Evolutionary conservation across 1,140 invertebrate species (phyloP).

Genomic region (Drosophila eugracilis): DNA sequence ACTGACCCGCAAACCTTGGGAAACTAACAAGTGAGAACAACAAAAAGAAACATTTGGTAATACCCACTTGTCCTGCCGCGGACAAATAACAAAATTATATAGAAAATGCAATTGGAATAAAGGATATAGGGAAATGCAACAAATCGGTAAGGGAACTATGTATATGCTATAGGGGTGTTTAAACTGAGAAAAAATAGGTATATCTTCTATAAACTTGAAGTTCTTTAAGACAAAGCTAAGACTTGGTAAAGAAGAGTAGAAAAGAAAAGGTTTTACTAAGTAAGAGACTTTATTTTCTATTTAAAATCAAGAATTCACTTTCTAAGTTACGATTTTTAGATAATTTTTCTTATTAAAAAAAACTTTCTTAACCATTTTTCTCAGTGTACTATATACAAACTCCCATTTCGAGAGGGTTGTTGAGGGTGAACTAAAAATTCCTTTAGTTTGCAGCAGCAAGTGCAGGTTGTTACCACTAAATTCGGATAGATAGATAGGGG

Average conservation of each 20-base stretch:
- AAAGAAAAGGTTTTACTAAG: no score
- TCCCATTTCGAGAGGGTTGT: conserved; percentile 7
- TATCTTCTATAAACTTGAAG: background rate
- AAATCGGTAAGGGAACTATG: conserved; percentile 23
- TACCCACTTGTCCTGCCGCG: conserved; percentile 64
- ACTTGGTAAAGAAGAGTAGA: background rate
- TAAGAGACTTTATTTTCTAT: no score
- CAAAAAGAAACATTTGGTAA: conserved; percentile 32
- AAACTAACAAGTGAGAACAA: conserved; percentile 28
- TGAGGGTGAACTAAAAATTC: conserved; percentile 44
- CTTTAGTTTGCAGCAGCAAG: conserved; percentile 47
- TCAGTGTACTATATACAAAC: conserved; percentile 6
- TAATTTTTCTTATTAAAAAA: background rate
- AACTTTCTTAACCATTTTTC: no score
- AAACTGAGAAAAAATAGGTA: background rate
- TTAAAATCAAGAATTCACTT: background rate
- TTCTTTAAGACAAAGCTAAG: no score
- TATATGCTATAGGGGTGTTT: conserved; percentile 22
- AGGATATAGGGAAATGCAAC: conserved; percentile 42
- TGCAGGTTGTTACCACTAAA: conserved; percentile 7
- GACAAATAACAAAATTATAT: conserved; percentile 76
- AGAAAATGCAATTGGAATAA: conserved; percentile 64
- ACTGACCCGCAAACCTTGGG: conserved; percentile 54
- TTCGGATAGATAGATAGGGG: conserved; percentile 24
- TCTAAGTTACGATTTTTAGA: background rate